Percentiles rank a stretch among this genome's conserved stretches.
Evolutionary conservation across 1,140 invertebrate species (phyloP).

Genomic region (Macrobrachium nipponense): DNA sequence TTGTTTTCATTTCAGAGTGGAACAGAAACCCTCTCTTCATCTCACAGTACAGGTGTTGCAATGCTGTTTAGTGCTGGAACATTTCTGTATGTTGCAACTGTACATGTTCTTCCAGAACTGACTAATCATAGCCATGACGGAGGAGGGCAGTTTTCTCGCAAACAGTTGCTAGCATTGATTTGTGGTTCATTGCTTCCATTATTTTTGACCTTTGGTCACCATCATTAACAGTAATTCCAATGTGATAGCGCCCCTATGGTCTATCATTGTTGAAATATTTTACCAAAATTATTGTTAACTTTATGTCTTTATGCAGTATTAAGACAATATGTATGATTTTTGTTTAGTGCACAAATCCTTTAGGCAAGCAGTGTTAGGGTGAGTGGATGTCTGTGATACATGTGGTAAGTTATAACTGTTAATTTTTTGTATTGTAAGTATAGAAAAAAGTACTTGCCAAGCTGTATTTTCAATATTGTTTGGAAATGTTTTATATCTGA

Average conservation of each 20-base stretch:
- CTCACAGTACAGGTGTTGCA: conserved; percentile 84
- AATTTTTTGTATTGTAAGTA: too few relatives aligned
- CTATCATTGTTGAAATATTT: background rate
- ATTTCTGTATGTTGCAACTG: conserved; percentile 98
- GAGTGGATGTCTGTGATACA: too few relatives aligned
- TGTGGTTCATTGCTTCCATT: conserved; percentile 87
- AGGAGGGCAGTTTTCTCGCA: conserved; percentile 75
- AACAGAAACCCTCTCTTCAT: conserved; percentile 54
- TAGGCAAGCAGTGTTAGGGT: too few relatives aligned
- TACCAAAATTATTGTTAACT: conserved; percentile 5
- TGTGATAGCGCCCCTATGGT: conserved; percentile 21
- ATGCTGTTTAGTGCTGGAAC: conserved; percentile 99
- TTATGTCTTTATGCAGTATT: background rate
- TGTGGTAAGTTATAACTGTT: too few relatives aligned
- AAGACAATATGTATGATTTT: too few relatives aligned
- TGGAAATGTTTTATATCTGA: too few relatives aligned
- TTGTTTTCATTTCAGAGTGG: conserved; percentile 58
- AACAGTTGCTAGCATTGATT: conserved; percentile 86
- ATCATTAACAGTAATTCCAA: conserved; percentile 75
- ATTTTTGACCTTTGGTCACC: conserved; percentile 89
- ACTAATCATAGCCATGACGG: conserved; percentile 69
- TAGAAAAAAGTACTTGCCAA: too few relatives aligned
- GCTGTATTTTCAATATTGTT: too few relatives aligned
- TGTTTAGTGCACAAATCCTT: too few relatives aligned
- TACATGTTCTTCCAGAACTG: conserved; percentile 96